Base-by-base conservation (phyloP, 2,797 vertebrate species). In the Sebastes reedi region DNA sequence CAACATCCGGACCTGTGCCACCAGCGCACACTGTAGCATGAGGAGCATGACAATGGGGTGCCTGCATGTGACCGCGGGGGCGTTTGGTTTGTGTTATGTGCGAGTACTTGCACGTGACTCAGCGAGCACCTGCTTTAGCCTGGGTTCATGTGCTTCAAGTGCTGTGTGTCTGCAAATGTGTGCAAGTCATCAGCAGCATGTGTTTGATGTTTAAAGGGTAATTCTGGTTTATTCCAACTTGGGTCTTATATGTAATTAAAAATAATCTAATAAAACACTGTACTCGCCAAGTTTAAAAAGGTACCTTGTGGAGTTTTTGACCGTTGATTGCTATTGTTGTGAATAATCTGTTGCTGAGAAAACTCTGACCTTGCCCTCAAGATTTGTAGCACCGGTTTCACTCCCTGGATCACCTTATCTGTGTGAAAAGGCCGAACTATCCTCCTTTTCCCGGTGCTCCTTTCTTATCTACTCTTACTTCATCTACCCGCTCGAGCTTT, bases 1-100 rank as follows among this genome's bases (percentile, higher is more conserved):
- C 85, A 91, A 83, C 88, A 89, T 91, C 85, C 80, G 81, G 89
- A 83, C 71, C 77, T 22, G 70, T 42, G 83, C 75, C 79, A 79
- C 64, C 80, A 74, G 71, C 3, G 69, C 2, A 4, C 42, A n/a
- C 69, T 18, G 72, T 65, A 60, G 81, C 50, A 82, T 3, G 61
- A 56, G 29, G 55, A 75, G 60, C 39, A 22, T 66, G 75, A 88
- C 82, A 88, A 89, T 81, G 52, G 86, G 74, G 71, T 52, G 65
- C 77, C 77, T 75, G 79, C 67, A 75, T 81, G 65, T 75, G 83
- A 87, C 78, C 8, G 34, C 4, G 42, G 80, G 82, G 82, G 77
- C 6, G 59, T 87, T 83, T 79, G 77, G 78, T 78, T 74, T 67
- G 76, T 64, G 73, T 67, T 73, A 46, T 85, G 81, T 85, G 67